A percentile compares a stretch with the other conserved stretches of the same genome.
These are phyloP conservation scores for Pollimyrus isidori DNA, from an alignment of 2,113 vertebrate species.

Conservation along the genomic window DNA sequence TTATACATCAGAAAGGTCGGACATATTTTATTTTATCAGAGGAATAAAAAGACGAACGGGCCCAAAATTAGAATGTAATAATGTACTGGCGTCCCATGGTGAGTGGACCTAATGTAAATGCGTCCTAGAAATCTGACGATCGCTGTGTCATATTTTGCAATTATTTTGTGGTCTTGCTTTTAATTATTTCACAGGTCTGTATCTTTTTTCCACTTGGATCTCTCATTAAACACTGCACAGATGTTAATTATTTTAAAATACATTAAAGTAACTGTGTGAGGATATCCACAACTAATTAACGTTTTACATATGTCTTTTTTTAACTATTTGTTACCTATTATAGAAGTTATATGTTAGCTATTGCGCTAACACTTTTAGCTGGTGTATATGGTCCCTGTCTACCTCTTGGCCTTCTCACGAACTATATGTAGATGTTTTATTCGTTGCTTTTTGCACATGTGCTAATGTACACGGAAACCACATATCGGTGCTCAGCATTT, in stretches of 20 bases:
- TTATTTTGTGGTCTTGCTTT: neutral
- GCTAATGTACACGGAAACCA: neutral
- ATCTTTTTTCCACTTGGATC: neutral
- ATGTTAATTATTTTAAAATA: neutral
- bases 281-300: neutral
- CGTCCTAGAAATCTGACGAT: neutral
- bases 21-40: neutral
- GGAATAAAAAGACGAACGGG: neutral
- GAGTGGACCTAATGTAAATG: neutral
- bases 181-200: constrained; percentile 7
- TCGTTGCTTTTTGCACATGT: neutral
- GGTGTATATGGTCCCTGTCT: neutral
- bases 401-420: neutral
- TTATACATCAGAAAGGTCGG: neutral
- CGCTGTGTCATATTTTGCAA: neutral
- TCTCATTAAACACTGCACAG: neutral
- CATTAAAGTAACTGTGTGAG: neutral
- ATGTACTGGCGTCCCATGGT: neutral
- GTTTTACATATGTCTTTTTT: neutral
- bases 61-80: neutral
- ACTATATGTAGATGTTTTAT: neutral
- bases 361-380: neutral
- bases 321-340: neutral
- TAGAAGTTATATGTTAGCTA: neutral
- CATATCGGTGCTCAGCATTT: neutral